Conservation (phyloP, 2,797 vertebrate genomes). For the Capromys pilorides region DNA sequence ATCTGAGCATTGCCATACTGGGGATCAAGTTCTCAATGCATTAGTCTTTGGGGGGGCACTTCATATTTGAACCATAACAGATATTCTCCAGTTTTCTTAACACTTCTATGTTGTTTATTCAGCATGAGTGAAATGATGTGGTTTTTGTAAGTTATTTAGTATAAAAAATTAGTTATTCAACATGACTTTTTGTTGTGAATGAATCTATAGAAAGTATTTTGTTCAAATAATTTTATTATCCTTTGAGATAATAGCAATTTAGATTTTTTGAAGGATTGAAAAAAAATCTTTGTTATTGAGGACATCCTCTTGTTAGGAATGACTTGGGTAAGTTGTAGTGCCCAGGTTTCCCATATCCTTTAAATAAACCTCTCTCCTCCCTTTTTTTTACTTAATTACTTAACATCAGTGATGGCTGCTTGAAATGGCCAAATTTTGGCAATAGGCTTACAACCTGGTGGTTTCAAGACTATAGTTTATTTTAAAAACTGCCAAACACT, state of each 20-base stretch:
- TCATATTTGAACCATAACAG: not conserved
- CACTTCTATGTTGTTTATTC: not conserved
- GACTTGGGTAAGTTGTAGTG: not conserved
- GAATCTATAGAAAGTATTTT: constrained; percentile 14
- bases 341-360: not conserved
- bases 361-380: constrained; percentile 3
- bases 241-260: constrained; percentile 57
- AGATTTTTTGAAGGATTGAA: constrained; percentile 35
- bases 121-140: too few species aligned
- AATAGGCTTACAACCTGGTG: not conserved
- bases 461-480: not conserved
- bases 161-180: constrained; percentile 8
- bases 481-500: not conserved
- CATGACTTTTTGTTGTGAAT: constrained; percentile 6
- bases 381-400: not conserved
- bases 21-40: not conserved
- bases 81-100: not conserved
- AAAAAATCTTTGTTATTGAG: constrained; percentile 23
- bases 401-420: not conserved
- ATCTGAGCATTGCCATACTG: not conserved
- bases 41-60: not conserved
- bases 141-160: not conserved
- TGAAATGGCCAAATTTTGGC: too few species aligned
- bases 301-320: constrained; percentile 31
- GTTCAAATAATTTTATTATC: not conserved